These are phyloP conservation scores for Trichoplax adhaerens DNA, from an alignment of 37 sponge, comb jelly and placozoan genomes.

Conservation along the genomic window DNA sequence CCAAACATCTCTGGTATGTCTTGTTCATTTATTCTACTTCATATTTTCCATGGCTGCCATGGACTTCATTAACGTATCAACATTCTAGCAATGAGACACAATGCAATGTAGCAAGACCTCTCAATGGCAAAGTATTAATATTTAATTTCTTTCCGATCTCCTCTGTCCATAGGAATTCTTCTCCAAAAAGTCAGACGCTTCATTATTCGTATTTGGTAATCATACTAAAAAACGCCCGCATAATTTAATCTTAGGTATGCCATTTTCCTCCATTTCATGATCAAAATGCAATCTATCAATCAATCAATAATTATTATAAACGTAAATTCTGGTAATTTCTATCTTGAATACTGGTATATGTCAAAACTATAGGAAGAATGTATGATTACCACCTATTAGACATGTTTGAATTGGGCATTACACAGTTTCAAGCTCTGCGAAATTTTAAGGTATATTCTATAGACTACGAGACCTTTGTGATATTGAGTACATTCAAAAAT, in stretches of 20 bases:
- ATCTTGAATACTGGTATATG: too few species aligned
- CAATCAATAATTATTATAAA: too few species aligned
- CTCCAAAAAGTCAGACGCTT: constrained; percentile 57
- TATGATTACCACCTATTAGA: constrained; percentile 68
- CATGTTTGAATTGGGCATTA: constrained; percentile 93
- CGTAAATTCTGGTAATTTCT: too few species aligned
- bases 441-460: constrained; percentile 32
- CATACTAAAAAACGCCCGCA: constrained; percentile 91
- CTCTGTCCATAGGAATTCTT: constrained; percentile 45
- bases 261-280: too few species aligned
- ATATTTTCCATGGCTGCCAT: not conserved
- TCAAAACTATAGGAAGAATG: constrained; percentile 35
- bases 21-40: not conserved
- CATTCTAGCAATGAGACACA: too few species aligned
- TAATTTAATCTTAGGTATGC: constrained; percentile 65
- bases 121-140: too few species aligned
- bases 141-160: not conserved
- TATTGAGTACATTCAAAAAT: too few species aligned
- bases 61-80: too few species aligned
- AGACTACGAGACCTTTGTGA: constrained; percentile 9
- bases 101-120: too few species aligned
- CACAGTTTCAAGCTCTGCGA: constrained; percentile 19
- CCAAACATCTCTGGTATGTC: constrained; percentile 29
- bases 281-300: too few species aligned
- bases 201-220: constrained; percentile 71